Percentiles rank a stretch among this genome's conserved stretches.
Evolutionary conservation across 2,797 vertebrate genomes (phyloP).

Genomic region (Peromyscus attwateri): DNA sequence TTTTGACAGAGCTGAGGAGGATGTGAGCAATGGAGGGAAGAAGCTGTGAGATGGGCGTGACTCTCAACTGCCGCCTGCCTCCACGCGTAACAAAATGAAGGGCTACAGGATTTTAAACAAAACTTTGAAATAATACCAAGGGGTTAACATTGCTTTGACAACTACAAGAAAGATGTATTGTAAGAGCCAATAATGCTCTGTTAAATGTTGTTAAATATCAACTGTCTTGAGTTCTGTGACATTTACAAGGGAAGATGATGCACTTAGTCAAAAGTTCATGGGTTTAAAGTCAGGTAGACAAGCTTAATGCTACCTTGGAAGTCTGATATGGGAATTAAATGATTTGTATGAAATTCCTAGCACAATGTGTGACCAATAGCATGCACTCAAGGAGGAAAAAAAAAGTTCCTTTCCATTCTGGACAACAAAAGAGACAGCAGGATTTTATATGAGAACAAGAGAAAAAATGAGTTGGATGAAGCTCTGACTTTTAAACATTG

Average conservation of each 20-base stretch:
- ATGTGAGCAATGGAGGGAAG: background rate
- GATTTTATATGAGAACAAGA: constrained; percentile 30
- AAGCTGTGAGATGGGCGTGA: background rate
- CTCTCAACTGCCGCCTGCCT: background rate
- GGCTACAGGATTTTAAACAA: background rate
- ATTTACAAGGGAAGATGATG: constrained; percentile 59
- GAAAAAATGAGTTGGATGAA: constrained; percentile 15
- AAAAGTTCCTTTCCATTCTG: constrained; percentile 16
- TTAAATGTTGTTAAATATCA: constrained; percentile 66
- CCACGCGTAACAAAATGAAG: background rate
- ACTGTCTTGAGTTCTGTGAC: constrained; percentile 21
- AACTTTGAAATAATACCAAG: background rate
- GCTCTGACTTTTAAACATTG: constrained; percentile 31
- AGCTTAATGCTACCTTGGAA: background rate
- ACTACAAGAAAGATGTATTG: constrained; percentile 32
- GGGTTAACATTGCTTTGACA: constrained; percentile 15
- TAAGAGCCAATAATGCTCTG: constrained; percentile 64
- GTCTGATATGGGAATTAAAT: background rate
- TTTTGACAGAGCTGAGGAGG: background rate
- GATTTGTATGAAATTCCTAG: constrained; percentile 41
- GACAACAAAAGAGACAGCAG: constrained; percentile 25
- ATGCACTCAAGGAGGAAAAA: background rate
- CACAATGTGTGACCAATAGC: background rate
- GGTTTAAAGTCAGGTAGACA: background rate
- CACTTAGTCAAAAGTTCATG: background rate